A percentile compares a stretch with the other conserved stretches of the same genome.
phyloP scores from a whole-genome alignment of 2,113 vertebrate genomes.

The Sturnus vulgaris region DNA sequence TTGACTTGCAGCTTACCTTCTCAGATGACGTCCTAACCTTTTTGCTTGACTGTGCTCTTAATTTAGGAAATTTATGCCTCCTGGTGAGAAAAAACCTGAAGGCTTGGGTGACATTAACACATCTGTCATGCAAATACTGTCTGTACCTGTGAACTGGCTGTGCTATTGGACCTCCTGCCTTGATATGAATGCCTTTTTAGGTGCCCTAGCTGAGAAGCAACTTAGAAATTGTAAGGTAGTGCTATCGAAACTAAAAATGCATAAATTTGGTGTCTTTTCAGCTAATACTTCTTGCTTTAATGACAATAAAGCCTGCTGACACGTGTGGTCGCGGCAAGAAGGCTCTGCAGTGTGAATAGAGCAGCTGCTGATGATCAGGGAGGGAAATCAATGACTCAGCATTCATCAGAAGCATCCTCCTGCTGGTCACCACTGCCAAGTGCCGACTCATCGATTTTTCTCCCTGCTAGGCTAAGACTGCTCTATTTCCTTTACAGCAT shows the following conservation, averaged over 20 bases:
- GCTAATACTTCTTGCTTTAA: conserved; percentile 10
- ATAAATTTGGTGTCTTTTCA: conserved; percentile 6
- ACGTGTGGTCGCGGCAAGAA: not conserved
- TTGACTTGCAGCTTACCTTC: not conserved
- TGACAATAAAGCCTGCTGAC: conserved; percentile 18
- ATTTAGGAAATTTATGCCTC: not conserved
- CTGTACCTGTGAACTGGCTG: not conserved
- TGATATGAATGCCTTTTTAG: not conserved
- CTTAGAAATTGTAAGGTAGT: not conserved
- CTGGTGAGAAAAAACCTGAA: not conserved
- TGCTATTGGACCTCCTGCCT: not conserved
- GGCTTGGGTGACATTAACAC: not conserved
- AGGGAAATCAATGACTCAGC: conserved; percentile 69
- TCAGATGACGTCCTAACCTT: not conserved
- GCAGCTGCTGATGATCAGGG: conserved; percentile 48
- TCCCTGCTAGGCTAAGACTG: conserved; percentile 48
- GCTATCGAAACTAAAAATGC: not conserved
- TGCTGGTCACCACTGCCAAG: conserved; percentile 65
- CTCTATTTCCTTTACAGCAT: conserved; percentile 55
- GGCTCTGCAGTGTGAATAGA: conserved; percentile 45
- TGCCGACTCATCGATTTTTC: conserved; percentile 68
- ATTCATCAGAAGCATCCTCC: conserved; percentile 55
- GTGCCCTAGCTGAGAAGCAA: not conserved
- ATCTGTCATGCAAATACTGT: not conserved
- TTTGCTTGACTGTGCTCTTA: not conserved